A percentile compares a stretch with the other conserved stretches of the same genome.
Conservation (phyloP, 2,888 invertebrate species). For the Ophraella communa region DNA sequence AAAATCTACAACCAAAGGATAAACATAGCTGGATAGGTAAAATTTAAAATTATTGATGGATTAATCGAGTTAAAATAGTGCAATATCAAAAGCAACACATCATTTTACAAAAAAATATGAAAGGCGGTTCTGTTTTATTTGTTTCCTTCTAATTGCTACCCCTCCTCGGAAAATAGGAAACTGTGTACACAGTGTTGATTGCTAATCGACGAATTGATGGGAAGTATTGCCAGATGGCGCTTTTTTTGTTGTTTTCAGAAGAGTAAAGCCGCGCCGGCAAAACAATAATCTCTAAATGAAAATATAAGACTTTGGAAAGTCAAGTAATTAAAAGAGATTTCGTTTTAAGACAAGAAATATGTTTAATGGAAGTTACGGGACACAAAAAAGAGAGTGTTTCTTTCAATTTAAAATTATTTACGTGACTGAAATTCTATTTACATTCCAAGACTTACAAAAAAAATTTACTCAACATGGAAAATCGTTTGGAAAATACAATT, state of each 20-base stretch:
- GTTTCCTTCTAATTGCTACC: slow-evolving; percentile 46
- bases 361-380: slow-evolving; percentile 3
- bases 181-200: slow-evolving; percentile 47
- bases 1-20: too few species aligned
- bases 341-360: slow-evolving; percentile 6
- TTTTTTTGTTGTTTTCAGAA: slow-evolving; percentile 36
- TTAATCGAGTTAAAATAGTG: background rate
- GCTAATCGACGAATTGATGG: slow-evolving; percentile 45
- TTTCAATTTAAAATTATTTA: background rate
- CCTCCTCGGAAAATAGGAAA: slow-evolving; percentile 41
- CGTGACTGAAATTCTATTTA: background rate
- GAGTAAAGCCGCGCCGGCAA: slow-evolving; percentile 13
- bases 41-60: background rate
- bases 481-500: too few species aligned
- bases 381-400: background rate
- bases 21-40: too few species aligned
- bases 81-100: background rate
- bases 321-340: slow-evolving; percentile 40
- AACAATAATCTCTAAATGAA: slow-evolving; percentile 34
- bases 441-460: background rate
- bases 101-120: background rate
- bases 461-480: background rate
- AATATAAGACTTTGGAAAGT: slow-evolving; percentile 34
- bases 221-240: slow-evolving; percentile 41
- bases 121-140: background rate